Conservation (phyloP, 2,113 vertebrate species). For the Otis tarda region DNA sequence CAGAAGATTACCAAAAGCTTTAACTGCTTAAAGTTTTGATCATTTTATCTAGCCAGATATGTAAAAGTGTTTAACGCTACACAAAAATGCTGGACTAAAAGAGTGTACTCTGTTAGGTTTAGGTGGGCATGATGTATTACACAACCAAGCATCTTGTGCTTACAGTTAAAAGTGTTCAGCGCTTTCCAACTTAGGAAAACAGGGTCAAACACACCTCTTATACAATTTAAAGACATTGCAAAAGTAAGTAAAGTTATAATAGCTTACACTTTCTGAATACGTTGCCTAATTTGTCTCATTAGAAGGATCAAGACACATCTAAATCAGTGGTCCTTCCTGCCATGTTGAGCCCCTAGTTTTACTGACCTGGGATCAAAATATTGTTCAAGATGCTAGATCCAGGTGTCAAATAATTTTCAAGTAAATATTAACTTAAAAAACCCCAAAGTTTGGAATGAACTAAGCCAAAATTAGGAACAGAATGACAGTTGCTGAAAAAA, state of each 20-base stretch:
- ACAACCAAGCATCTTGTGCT: not conserved
- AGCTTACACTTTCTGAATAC: not conserved
- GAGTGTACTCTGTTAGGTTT: not conserved
- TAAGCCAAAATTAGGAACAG: not conserved
- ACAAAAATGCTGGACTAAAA: not conserved
- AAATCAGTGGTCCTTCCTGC: not conserved
- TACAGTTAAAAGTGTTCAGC: not conserved
- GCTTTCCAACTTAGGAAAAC: not conserved
- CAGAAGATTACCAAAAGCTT: not conserved
- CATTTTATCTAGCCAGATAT: not conserved
- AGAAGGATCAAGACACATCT: rapidly evolving
- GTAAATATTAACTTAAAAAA: not conserved
- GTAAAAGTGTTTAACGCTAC: not conserved
- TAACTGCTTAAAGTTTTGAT: not conserved
- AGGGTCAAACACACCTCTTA: not conserved
- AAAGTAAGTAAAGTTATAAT: not conserved
- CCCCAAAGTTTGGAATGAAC: not conserved
- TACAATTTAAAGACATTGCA: not conserved
- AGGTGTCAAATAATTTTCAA: not conserved
- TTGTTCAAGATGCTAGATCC: not conserved
- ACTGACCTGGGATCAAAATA: not conserved
- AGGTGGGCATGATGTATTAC: not conserved
- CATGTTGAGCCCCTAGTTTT: not conserved
- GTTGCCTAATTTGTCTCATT: not conserved
- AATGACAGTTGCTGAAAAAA: not conserved